Conservation (phyloP, 2,797 vertebrate genomes). For the Sebastes trivittatus region DNA sequence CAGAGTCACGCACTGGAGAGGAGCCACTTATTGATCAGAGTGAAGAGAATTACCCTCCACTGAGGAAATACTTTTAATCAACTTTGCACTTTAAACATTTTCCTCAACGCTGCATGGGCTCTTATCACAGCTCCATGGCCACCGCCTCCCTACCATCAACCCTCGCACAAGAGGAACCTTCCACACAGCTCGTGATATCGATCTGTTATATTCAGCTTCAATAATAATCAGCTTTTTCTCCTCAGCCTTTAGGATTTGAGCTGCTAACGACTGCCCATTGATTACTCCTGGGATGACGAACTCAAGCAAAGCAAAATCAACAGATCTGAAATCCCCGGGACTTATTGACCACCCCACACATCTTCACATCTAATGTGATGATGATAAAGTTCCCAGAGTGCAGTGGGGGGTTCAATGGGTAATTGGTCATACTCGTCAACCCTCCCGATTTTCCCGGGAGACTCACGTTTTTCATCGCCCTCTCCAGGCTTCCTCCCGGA, state of each 20-base stretch:
- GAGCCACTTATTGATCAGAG: conserved; percentile 77
- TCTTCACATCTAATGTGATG: conserved; percentile 50
- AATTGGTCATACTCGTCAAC: neutral
- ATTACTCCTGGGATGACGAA: conserved; percentile 40
- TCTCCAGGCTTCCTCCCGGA: no score
- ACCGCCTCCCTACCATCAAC: neutral
- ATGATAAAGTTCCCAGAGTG: conserved; percentile 35
- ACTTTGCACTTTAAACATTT: conserved; percentile 50
- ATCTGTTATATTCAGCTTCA: conserved; percentile 35
- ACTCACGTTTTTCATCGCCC: no score
- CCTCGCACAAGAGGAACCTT: neutral
- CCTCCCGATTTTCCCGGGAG: no score
- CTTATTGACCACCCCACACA: conserved; percentile 16
- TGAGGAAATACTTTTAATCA: conserved; percentile 61
- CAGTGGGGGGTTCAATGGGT: neutral
- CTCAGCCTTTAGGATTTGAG: conserved; percentile 15
- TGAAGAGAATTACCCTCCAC: conserved; percentile 45
- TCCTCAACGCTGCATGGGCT: conserved; percentile 3
- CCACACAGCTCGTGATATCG: conserved; percentile 2
- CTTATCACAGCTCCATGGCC: conserved; percentile 28
- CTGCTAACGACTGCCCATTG: conserved; percentile 16
- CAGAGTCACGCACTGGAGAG: conserved; percentile 69
- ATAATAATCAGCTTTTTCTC: conserved; percentile 39
- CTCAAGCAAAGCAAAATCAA: conserved; percentile 19
- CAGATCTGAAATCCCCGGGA: conserved; percentile 34